These are phyloP conservation scores for Tanaodytes sp. DNA, from an alignment of 2,888 invertebrate species.

Conservation along the genomic window DNA sequence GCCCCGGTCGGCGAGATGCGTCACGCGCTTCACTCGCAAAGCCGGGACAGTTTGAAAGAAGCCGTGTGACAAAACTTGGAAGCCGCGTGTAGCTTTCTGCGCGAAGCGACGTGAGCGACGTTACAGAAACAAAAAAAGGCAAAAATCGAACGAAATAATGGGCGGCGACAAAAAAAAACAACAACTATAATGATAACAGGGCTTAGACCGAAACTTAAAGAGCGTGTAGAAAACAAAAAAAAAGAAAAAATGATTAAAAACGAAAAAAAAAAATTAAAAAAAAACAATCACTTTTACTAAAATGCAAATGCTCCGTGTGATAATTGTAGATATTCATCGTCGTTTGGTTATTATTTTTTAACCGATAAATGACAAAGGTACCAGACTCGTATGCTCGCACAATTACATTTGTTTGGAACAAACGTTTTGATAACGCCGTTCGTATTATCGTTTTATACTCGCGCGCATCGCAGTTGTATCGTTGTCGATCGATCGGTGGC, in stretches of 20 bases:
- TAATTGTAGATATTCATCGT: conserved; percentile 8
- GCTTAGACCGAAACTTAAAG: too few species aligned
- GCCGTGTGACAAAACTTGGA: conserved; percentile 63
- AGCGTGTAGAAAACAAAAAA: not conserved
- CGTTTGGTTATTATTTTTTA: not conserved
- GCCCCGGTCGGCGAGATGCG: conserved; percentile 71
- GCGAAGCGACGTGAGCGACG: conserved; percentile 47
- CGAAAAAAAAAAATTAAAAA: not conserved
- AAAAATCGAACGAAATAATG: not conserved
- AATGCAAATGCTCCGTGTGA: conserved; percentile 4
- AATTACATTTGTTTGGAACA: not conserved
- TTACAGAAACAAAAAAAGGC: too few species aligned
- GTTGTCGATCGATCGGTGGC: too few species aligned
- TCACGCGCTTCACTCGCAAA: conserved; percentile 68
- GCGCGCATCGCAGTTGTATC: not conserved
- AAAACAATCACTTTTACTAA: not conserved
- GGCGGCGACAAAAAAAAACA: too few species aligned
- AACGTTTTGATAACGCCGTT: conserved; percentile 31
- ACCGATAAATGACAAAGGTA: conserved; percentile 9
- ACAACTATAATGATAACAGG: too few species aligned
- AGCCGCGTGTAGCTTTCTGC: conserved; percentile 34
- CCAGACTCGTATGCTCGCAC: conserved; percentile 18
- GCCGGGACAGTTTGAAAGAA: conserved; percentile 69
- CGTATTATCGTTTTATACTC: conserved; percentile 34
- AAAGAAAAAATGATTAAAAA: not conserved